Conservation (phyloP, 2,888 invertebrate species). For the Antheraea yamamai region DNA sequence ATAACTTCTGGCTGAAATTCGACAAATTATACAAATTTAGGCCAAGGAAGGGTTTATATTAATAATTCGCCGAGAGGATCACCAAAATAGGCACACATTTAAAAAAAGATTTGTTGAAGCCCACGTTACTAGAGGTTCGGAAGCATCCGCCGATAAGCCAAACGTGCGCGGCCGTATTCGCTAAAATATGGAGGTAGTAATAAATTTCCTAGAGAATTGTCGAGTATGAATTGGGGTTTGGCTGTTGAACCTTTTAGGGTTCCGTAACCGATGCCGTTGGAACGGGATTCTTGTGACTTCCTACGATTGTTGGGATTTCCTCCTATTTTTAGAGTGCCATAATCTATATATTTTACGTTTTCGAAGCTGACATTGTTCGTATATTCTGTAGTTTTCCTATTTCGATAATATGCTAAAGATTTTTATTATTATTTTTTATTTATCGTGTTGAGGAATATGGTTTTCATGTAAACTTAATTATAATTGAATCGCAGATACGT, state of each 20-base stretch:
- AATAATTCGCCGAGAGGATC: conserved; percentile 31
- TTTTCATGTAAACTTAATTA: not conserved
- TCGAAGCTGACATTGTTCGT: not conserved
- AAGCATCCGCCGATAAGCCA: conserved; percentile 24
- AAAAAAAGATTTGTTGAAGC: conserved; percentile 23
- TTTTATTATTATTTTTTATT: not conserved
- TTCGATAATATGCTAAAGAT: not conserved
- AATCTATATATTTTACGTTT: conserved; percentile 1
- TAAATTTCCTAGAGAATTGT: conserved; percentile 36
- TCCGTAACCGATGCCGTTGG: conserved; percentile 8
- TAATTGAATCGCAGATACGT: too few species aligned
- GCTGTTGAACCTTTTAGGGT: conserved; percentile 13
- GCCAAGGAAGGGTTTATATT: conserved; percentile 21
- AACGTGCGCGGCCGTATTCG: conserved; percentile 27
- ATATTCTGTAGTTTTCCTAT: not conserved
- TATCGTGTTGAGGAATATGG: not conserved
- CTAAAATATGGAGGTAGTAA: conserved; percentile 35
- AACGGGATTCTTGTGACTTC: conserved; percentile 3
- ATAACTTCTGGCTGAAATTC: too few species aligned
- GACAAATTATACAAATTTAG: not conserved
- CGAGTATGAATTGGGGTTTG: conserved; percentile 31
- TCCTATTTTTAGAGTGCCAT: not conserved
- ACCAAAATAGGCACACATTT: conserved; percentile 30
- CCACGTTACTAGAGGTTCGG: conserved; percentile 20
- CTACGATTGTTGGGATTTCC: conserved; percentile 9